These are phyloP conservation scores for Apogon hyalosoma DNA, from an alignment of 2,797 vertebrate species.

Conservation along the genomic window DNA sequence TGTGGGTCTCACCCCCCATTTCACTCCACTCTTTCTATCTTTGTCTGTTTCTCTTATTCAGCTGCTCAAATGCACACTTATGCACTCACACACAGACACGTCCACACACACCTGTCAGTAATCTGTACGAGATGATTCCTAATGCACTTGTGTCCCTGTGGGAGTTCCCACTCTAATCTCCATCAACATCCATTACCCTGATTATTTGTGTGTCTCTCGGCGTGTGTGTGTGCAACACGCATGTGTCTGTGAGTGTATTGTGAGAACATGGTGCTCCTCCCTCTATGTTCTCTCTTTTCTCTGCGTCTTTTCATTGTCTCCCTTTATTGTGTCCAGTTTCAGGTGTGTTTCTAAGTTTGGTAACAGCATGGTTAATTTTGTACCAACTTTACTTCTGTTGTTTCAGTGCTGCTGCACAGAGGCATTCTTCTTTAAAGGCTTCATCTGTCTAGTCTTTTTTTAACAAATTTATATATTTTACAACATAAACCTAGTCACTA, in stretches of 20 bases:
- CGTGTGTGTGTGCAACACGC: conserved; percentile 25
- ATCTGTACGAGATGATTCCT: conserved; percentile 82
- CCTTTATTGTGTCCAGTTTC: conserved; percentile 34
- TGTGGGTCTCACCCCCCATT: not conserved
- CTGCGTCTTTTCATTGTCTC: conserved; percentile 31
- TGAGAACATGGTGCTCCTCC: conserved; percentile 40
- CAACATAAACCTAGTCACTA: no score
- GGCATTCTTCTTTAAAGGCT: conserved; percentile 33
- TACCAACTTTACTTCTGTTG: conserved; percentile 16
- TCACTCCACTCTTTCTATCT: conserved; percentile 42
- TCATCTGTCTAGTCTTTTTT: not conserved
- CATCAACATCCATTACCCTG: conserved; percentile 82
- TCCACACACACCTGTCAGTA: conserved; percentile 77
- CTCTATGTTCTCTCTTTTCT: conserved; percentile 15
- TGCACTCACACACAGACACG: conserved; percentile 44
- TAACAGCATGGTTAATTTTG: conserved; percentile 8
- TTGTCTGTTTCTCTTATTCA: conserved; percentile 70
- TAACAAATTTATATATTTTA: not conserved
- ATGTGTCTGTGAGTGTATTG: conserved; percentile 33
- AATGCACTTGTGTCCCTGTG: conserved; percentile 78
- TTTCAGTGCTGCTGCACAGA: conserved; percentile 10
- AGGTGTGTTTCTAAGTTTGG: conserved; percentile 36
- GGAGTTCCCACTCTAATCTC: conserved; percentile 83
- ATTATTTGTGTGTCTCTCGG: conserved; percentile 71
- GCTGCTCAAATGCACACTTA: conserved; percentile 49